A percentile compares a stretch with the other conserved stretches of the same genome.
These are phyloP conservation scores for Ecdyonurus torrentis DNA, from an alignment of 2,888 invertebrate species.

Conservation along the genomic window DNA sequence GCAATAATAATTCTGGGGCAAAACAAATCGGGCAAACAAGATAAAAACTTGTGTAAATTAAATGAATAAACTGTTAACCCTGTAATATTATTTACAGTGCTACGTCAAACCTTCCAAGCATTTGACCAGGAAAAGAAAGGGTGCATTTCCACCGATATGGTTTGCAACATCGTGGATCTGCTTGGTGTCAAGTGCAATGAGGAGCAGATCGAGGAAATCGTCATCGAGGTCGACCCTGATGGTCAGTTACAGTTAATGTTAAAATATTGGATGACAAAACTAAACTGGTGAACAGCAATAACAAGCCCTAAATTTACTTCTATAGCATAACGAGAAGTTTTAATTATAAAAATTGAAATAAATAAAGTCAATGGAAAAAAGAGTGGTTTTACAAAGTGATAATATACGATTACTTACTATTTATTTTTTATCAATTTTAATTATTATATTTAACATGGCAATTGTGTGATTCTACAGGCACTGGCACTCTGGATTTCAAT, in stretches of 20 bases:
- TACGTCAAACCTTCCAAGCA: conserved; percentile 70
- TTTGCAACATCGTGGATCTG: conserved; percentile 74
- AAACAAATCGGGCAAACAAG: too few relatives aligned
- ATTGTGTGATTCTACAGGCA: conserved; percentile 26
- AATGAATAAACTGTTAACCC: too few relatives aligned
- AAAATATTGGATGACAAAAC: background rate
- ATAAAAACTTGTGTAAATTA: too few relatives aligned
- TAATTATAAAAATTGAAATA: background rate
- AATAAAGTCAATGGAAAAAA: background rate
- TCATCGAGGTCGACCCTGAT: conserved; percentile 75
- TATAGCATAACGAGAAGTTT: background rate
- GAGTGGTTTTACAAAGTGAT: too few relatives aligned
- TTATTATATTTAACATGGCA: too few relatives aligned
- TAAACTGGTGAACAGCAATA: background rate
- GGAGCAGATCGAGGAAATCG: conserved; percentile 60
- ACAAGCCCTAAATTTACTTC: background rate
- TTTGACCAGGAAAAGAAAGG: conserved; percentile 81
- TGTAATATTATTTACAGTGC: conserved; percentile 4
- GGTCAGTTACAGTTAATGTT: conserved; percentile 34
- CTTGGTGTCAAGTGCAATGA: conserved; percentile 73
- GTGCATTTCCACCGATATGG: conserved; percentile 63
- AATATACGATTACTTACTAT: too few relatives aligned
- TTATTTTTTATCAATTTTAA: too few relatives aligned
- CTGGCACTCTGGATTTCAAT: conserved; percentile 37
- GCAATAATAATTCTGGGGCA: too few relatives aligned